phyloP scores from a whole-genome alignment of 2,888 invertebrate genomes.

The Alviniconcha strummeri region DNA sequence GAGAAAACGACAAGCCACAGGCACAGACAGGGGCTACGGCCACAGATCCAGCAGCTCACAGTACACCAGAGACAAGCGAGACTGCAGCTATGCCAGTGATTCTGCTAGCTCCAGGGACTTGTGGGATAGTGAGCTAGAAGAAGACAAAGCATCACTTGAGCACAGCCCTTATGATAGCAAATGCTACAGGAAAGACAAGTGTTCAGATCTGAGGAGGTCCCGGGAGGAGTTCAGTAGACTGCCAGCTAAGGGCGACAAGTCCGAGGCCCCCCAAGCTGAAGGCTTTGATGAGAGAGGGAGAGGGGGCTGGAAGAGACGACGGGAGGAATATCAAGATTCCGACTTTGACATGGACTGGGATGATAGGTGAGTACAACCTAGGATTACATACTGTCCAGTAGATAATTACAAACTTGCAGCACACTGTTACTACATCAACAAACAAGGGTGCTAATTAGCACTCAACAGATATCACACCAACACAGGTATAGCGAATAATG shows the following conservation, averaged over 20 bases:
- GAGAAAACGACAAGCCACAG: background rate
- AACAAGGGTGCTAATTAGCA: background rate
- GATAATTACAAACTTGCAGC: no score
- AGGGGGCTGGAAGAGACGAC: slow-evolving; percentile 15
- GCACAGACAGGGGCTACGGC: slow-evolving; percentile 1
- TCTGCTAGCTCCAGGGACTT: slow-evolving; percentile 12
- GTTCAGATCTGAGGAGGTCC: no score
- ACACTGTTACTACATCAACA: background rate
- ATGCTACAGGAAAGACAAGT: no score
- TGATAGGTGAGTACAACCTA: slow-evolving; percentile 13
- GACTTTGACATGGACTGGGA: slow-evolving; percentile 17
- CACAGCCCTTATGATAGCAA: background rate
- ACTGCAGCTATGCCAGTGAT: slow-evolving; percentile 3
- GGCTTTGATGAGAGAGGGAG: background rate
- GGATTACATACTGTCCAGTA: no score
- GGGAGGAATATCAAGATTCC: background rate
- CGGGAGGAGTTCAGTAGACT: no score
- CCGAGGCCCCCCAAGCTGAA: background rate
- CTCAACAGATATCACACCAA: no score
- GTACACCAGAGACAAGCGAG: background rate
- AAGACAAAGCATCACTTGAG: background rate
- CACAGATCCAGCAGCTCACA: background rate
- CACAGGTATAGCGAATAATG: no score
- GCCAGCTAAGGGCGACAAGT: no score
- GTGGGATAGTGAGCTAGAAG: slow-evolving; percentile 2